Conservation (phyloP, 2,888 invertebrate species). For the Harpagoxenus sublaevis region DNA sequence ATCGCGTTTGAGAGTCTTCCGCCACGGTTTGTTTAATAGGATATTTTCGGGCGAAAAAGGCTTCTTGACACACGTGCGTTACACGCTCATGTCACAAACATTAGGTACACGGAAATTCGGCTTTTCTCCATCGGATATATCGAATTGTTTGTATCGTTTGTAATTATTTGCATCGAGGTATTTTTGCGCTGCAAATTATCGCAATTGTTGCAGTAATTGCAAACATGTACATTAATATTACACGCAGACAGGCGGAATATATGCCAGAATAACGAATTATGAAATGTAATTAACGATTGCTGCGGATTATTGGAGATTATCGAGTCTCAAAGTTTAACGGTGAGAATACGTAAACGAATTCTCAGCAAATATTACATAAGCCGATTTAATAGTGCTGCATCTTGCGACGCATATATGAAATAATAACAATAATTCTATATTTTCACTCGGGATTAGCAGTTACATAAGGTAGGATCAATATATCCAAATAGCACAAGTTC, state of each 20-base stretch:
- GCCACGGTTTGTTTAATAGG: slow-evolving; percentile 27
- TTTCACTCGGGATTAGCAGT: background rate
- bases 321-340: background rate
- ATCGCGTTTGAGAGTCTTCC: slow-evolving; percentile 30
- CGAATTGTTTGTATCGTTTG: no score
- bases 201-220: background rate
- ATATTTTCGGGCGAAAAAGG: slow-evolving; percentile 13
- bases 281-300: background rate
- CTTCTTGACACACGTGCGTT: background rate
- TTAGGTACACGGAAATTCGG: background rate
- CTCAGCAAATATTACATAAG: background rate
- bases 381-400: background rate
- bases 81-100: background rate
- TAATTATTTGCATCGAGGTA: background rate
- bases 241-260: background rate
- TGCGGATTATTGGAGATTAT: background rate
- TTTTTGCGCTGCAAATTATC: background rate
- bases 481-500: background rate
- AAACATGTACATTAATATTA: background rate
- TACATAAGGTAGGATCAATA: background rate
- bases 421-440: slow-evolving; percentile 3
- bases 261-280: background rate
- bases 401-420: background rate
- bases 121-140: background rate
- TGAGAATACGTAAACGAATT: background rate